Evolutionary conservation across 2,888 invertebrate genomes (phyloP).

Genomic region (Augochlorella aurata): DNA sequence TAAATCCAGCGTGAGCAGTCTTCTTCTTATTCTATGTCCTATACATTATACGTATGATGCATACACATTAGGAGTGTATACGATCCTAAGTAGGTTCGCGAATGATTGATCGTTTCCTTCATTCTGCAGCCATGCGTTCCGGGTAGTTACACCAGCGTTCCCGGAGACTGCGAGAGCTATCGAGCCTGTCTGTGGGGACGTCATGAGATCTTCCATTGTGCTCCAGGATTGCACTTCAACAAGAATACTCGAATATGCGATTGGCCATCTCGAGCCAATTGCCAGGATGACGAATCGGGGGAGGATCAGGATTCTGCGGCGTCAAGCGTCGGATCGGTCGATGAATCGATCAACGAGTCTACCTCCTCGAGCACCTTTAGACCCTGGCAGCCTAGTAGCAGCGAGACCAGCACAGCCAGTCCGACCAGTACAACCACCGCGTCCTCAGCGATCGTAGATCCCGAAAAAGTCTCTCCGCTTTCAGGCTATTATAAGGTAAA

Average conservation of each 20-base stretch:
- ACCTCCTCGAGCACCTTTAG: neutral
- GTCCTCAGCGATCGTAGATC: conserved; percentile 78
- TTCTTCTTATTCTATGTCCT: neutral
- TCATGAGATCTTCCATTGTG: conserved; percentile 88
- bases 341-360: conserved; percentile 9
- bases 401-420: conserved; percentile 42
- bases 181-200: conserved; percentile 91
- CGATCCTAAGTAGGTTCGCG: too few relatives aligned
- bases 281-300: conserved; percentile 74
- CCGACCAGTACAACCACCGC: conserved; percentile 69
- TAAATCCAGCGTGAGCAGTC: conserved; percentile 37
- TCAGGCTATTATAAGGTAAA: conserved; percentile 87
- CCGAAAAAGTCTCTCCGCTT: conserved; percentile 82
- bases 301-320: neutral
- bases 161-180: conserved; percentile 89
- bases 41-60: too few relatives aligned
- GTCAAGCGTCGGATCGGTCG: neutral
- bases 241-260: conserved; percentile 87
- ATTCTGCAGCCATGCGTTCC: conserved; percentile 69
- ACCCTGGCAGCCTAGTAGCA: conserved; percentile 62
- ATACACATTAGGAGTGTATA: too few relatives aligned
- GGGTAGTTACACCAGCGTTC: conserved; percentile 78
- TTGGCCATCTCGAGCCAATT: conserved; percentile 87
- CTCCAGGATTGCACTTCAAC: conserved; percentile 90
- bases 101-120: neutral